Evolutionary conservation across 2,888 invertebrate genomes (phyloP).

Genomic region (Eupelmus urozonus): DNA sequence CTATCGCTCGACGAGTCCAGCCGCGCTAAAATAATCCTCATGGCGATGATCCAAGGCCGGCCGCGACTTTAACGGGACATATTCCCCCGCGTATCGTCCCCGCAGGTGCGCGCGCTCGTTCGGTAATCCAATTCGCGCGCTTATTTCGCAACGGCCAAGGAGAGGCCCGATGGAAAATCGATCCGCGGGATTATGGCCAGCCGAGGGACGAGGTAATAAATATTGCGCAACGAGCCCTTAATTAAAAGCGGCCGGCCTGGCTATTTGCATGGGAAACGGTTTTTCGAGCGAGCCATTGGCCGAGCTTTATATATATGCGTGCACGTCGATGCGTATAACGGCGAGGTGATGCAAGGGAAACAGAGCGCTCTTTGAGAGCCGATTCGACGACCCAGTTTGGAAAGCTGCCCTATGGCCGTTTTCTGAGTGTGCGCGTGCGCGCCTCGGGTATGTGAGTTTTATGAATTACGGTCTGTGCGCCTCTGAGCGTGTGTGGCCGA

Average conservation of each 20-base stretch:
- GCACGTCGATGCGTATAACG: too few species aligned
- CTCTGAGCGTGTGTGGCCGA: too few species aligned
- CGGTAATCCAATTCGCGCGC: background rate
- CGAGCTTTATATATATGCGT: too few species aligned
- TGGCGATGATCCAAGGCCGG: slow-evolving; percentile 37
- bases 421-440: too few species aligned
- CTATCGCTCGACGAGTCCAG: background rate
- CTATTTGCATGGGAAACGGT: background rate
- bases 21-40: slow-evolving; percentile 15
- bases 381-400: too few species aligned
- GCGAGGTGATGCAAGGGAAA: too few species aligned
- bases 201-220: background rate
- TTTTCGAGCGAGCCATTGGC: background rate
- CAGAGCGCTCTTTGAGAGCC: too few species aligned
- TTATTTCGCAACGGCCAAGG: background rate
- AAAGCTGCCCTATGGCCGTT: too few species aligned
- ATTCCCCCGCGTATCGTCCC: too few species aligned
- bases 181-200: background rate
- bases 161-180: background rate
- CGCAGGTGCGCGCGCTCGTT: background rate
- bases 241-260: too few species aligned
- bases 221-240: background rate
- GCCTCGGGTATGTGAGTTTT: too few species aligned
- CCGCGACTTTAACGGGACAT: slow-evolving; percentile 32
- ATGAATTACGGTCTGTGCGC: too few species aligned